phyloP scores from a whole-genome alignment of 2,888 invertebrate species.

The Polymixis lichenea region DNA sequence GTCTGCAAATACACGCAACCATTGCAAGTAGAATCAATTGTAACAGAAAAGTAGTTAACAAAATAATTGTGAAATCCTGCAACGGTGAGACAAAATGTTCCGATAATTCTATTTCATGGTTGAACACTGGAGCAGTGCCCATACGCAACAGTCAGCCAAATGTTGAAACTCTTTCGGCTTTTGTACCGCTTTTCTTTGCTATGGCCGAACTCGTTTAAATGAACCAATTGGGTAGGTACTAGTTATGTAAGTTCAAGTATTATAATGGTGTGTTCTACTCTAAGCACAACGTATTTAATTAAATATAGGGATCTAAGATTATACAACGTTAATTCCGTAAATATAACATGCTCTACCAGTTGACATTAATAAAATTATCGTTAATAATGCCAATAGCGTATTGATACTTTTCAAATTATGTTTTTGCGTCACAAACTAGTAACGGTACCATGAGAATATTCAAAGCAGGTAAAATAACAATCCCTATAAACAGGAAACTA shows the following conservation, averaged over 20 bases:
- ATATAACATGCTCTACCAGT: constrained; percentile 4
- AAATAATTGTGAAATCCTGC: constrained; percentile 48
- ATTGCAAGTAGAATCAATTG: constrained; percentile 18
- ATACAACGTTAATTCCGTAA: constrained; percentile 22
- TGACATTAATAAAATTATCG: constrained; percentile 13
- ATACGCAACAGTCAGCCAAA: constrained; percentile 66
- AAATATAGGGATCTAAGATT: constrained; percentile 13
- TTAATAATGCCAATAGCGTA: not conserved
- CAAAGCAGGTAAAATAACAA: not conserved
- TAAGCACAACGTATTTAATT: constrained; percentile 17
- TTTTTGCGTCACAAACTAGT: constrained; percentile 1
- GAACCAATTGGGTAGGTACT: constrained; percentile 51
- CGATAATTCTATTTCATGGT: constrained; percentile 71
- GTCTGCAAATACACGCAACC: constrained; percentile 7
- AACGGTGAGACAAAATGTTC: constrained; percentile 61
- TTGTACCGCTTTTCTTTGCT: constrained; percentile 54
- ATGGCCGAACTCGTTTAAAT: constrained; percentile 60
- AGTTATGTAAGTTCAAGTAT: constrained; percentile 55
- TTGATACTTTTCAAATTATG: not conserved
- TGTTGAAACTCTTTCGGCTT: constrained; percentile 69
- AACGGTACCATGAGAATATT: not conserved
- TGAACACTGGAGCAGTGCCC: constrained; percentile 61
- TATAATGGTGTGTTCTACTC: constrained; percentile 24
- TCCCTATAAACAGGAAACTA: not conserved
- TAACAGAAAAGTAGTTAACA: constrained; percentile 37